Conservation (phyloP, 1,140 invertebrate species). For the Pogonognathellus flavescens region DNA sequence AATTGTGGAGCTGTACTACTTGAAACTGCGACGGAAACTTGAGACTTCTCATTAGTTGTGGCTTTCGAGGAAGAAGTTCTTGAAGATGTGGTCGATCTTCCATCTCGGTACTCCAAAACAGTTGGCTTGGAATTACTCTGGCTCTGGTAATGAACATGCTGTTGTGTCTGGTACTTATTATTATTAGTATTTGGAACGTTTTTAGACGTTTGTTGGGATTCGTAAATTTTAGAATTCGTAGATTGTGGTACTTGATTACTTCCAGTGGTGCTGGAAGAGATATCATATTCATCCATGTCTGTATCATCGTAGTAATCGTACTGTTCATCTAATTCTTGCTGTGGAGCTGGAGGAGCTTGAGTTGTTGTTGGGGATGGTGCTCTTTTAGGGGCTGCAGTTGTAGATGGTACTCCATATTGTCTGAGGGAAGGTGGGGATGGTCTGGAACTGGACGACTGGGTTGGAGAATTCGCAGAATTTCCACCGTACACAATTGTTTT, state of each 20-base stretch:
- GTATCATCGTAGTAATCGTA: constrained; percentile 64
- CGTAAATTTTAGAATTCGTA: not conserved
- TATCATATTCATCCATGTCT: constrained; percentile 28
- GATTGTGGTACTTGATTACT: constrained; percentile 35
- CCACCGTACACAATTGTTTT: constrained; percentile 61
- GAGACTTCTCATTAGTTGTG: not conserved
- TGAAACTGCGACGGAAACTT: constrained; percentile 26
- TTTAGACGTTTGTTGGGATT: not conserved
- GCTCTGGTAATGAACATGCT: constrained; percentile 18
- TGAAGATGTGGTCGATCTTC: constrained; percentile 7
- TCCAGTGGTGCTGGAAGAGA: constrained; percentile 32
- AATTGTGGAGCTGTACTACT: constrained; percentile 6
- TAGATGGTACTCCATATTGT: constrained; percentile 3
- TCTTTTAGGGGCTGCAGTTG: not conserved
- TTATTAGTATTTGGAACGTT: not conserved
- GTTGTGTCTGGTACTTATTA: constrained; percentile 18
- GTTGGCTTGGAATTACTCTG: constrained; percentile 34
- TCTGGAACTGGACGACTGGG: not conserved
- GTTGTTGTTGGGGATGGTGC: not conserved
- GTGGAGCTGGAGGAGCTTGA: not conserved
- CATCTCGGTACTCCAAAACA: constrained; percentile 37
- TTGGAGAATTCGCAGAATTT: not conserved
- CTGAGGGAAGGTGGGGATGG: not conserved
- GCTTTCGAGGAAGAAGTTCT: constrained; percentile 11
- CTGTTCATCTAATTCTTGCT: constrained; percentile 43